Conservation (phyloP, 2,113 vertebrate species). For the Python bivittatus region DNA sequence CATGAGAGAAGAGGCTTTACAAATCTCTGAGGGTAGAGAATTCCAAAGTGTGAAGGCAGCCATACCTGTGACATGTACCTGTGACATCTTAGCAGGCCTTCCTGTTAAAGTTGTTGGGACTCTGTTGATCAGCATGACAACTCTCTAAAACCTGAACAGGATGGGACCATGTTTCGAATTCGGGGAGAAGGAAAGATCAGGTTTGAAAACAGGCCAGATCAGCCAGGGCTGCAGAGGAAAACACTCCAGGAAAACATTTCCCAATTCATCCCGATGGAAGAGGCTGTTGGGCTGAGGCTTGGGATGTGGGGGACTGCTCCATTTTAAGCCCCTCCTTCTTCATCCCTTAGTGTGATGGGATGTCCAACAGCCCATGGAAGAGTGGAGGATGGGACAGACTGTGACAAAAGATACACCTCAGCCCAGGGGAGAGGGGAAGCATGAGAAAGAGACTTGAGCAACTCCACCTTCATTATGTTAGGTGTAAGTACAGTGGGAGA, state of each 20-base stretch:
- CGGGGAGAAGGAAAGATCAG: neutral
- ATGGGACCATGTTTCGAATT: neutral
- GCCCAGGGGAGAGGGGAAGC: neutral
- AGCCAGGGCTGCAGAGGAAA: neutral
- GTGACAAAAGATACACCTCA: neutral
- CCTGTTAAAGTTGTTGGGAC: neutral
- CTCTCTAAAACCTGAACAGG: neutral
- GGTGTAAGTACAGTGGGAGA: neutral
- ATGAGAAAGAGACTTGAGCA: neutral
- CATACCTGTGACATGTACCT: neutral
- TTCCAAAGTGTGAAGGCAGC: neutral
- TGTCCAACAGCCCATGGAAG: neutral
- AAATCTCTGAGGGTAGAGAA: neutral
- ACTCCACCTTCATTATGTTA: neutral
- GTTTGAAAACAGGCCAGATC: neutral
- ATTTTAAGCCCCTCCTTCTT: neutral
- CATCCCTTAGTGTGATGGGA: neutral
- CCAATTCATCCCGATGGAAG: neutral
- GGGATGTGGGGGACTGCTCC: neutral
- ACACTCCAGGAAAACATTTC: neutral
- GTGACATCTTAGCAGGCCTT: neutral
- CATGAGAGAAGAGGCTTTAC: neutral
- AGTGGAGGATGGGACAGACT: neutral
- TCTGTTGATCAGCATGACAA: neutral
- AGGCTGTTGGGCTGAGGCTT: neutral